Conservation (phyloP, 1,140 invertebrate species). For the Drosophila arizonae region DNA sequence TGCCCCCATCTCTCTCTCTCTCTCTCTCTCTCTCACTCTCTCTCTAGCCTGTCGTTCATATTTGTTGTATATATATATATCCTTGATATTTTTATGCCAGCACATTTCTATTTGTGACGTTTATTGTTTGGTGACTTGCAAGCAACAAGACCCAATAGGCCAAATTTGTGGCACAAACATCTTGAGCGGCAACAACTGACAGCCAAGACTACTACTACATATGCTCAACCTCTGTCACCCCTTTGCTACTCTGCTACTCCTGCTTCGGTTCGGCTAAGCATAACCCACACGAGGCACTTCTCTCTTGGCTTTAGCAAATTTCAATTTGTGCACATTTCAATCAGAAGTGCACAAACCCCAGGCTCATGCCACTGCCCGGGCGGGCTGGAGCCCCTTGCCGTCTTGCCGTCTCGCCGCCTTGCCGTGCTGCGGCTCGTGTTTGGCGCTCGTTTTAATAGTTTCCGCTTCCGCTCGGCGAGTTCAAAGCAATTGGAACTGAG, state of each 20-base stretch:
- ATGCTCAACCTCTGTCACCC: too few species aligned
- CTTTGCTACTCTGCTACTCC: too few species aligned
- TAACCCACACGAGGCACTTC: constrained; percentile 12
- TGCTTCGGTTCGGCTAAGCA: not conserved
- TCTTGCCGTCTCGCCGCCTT: not conserved
- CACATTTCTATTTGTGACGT: constrained; percentile 72
- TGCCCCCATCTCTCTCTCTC: not conserved
- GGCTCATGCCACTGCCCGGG: not conserved
- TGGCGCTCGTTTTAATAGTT: constrained; percentile 80
- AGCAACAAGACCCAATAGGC: constrained; percentile 70
- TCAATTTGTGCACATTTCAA: constrained; percentile 80
- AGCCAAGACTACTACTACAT: not conserved
- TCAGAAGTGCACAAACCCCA: constrained; percentile 58
- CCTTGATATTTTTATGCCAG: constrained; percentile 79
- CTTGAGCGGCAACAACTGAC: constrained; percentile 48
- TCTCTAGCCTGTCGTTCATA: constrained; percentile 23
- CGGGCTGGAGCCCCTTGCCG: not conserved
- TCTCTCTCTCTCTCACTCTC: not conserved
- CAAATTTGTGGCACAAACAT: constrained; percentile 69
- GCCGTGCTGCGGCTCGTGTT: constrained; percentile 38
- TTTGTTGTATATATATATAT: constrained; percentile 53
- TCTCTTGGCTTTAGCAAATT: constrained; percentile 56
- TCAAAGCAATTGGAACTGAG: constrained; percentile 76
- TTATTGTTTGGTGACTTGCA: constrained; percentile 69
- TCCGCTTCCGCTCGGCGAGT: constrained; percentile 76